Evolutionary conservation across 2,797 vertebrate genomes (phyloP).

Genomic region (Syngnathus acus): DNA sequence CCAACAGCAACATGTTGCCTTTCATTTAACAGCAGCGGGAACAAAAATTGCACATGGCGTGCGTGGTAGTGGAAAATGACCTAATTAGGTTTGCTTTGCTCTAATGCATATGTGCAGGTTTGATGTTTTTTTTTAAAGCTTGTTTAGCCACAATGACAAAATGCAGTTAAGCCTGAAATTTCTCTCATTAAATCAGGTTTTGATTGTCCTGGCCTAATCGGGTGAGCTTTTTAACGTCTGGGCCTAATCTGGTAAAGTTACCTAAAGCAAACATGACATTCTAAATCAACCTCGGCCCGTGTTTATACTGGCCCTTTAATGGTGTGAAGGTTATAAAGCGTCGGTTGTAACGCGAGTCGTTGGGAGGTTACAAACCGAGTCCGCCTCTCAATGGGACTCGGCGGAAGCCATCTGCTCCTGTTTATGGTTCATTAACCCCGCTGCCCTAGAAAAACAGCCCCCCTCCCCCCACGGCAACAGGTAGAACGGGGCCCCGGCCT

Average conservation of each 20-base stretch:
- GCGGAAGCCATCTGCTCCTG: constrained; percentile 70
- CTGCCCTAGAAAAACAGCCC: constrained; percentile 47
- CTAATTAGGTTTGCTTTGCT: constrained; percentile 29
- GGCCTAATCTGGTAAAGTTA: constrained; percentile 9
- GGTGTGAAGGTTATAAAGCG: constrained; percentile 48
- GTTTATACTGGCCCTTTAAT: constrained; percentile 43
- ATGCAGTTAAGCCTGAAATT: too few relatives aligned
- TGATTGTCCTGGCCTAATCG: not conserved
- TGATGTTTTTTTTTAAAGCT: constrained; percentile 1
- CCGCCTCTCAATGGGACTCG: constrained; percentile 51
- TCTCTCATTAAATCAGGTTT: not conserved
- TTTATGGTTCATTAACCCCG: constrained; percentile 69
- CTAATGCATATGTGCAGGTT: constrained; percentile 11
- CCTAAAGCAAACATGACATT: constrained; percentile 28
- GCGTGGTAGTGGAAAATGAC: constrained; percentile 11
- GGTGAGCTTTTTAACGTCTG: not conserved
- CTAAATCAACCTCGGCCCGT: constrained; percentile 27
- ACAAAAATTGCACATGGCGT: constrained; percentile 8
- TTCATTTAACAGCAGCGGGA: constrained; percentile 3
- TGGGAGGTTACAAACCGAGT: constrained; percentile 48
- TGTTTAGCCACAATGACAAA: constrained; percentile 5
- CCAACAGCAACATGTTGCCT: not conserved
- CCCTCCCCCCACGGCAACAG: constrained; percentile 63
- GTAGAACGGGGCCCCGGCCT: constrained; percentile 47
- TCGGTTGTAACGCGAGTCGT: constrained; percentile 51